Percentiles rank a stretch among this genome's conserved stretches.
phyloP scores from a whole-genome alignment of 2,113 vertebrate genomes.

The Eulacestoma nigropectus region DNA sequence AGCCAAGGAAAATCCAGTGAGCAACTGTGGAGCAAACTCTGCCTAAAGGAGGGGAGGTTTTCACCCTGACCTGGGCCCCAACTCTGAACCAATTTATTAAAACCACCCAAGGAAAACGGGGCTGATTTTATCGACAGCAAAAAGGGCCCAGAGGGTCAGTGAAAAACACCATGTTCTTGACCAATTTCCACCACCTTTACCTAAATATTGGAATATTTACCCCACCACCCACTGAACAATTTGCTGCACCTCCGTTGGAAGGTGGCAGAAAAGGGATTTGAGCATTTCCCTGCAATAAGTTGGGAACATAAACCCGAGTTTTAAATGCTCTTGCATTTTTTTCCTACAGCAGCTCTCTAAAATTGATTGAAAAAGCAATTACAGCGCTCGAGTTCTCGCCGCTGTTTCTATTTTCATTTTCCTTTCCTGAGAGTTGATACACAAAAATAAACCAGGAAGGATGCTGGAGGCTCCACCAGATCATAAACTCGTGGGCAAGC shows the following conservation, averaged over 20 bases:
- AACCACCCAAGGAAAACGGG: not conserved
- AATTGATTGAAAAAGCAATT: constrained; percentile 11
- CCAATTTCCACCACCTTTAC: not conserved
- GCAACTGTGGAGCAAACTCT: not conserved
- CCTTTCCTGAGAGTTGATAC: not conserved
- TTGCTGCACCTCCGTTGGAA: not conserved
- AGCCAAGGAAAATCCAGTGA: not conserved
- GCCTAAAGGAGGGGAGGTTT: not conserved
- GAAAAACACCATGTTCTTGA: not conserved
- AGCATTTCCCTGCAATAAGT: not conserved
- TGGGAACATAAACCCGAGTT: constrained; percentile 39
- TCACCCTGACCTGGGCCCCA: not conserved
- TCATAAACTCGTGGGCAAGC: not conserved
- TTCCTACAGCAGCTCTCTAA: not conserved
- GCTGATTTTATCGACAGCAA: not conserved
- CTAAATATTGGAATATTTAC: not conserved
- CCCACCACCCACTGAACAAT: not conserved
- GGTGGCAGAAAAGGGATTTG: not conserved
- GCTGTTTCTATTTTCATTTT: not conserved
- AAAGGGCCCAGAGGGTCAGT: not conserved
- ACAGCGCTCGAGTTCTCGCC: not conserved
- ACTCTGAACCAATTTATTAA: not conserved
- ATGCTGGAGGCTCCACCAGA: not conserved
- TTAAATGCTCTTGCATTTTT: not conserved
- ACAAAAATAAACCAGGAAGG: not conserved